Conservation (phyloP, 2,888 invertebrate genomes). For the Eilema griseolum region DNA sequence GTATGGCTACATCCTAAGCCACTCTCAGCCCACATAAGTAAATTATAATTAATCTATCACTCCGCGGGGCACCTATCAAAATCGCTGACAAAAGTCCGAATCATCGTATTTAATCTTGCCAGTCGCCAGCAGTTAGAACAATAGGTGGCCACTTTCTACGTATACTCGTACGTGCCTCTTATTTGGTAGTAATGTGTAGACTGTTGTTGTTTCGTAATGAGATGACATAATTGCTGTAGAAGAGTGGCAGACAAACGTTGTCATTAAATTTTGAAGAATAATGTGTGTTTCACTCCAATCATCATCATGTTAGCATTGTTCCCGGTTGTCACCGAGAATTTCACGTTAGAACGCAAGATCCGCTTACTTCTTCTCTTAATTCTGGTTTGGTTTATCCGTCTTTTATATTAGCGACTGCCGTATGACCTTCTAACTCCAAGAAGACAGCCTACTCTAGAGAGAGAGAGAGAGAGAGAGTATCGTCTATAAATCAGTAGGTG, state of each 20-base stretch:
- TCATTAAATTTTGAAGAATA: neutral
- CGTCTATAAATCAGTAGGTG: no score
- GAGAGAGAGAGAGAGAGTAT: no score
- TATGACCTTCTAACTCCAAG: no score
- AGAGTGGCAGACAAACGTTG: neutral
- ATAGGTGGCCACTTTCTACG: slow-evolving; percentile 43
- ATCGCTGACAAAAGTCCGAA: slow-evolving; percentile 31
- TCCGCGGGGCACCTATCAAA: slow-evolving; percentile 34
- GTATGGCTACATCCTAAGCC: slow-evolving; percentile 2
- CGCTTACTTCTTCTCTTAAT: no score
- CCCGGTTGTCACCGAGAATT: no score
- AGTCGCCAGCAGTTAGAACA: slow-evolving; percentile 37
- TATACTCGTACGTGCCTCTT: slow-evolving; percentile 3
- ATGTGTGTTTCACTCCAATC: neutral
- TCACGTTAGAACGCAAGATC: no score
- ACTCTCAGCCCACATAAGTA: slow-evolving; percentile 14
- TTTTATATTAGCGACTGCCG: no score
- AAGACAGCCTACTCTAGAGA: no score
- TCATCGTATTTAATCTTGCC: slow-evolving; percentile 45
- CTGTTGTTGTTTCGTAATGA: slow-evolving; percentile 18
- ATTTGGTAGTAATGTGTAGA: slow-evolving; percentile 8
- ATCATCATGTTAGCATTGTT: no score
- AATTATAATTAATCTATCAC: slow-evolving; percentile 42
- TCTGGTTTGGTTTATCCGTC: no score
- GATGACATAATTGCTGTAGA: slow-evolving; percentile 1